These are phyloP conservation scores for Meghimatium bilineatum DNA, from an alignment of 2,888 invertebrate genomes.

Conservation along the genomic window DNA sequence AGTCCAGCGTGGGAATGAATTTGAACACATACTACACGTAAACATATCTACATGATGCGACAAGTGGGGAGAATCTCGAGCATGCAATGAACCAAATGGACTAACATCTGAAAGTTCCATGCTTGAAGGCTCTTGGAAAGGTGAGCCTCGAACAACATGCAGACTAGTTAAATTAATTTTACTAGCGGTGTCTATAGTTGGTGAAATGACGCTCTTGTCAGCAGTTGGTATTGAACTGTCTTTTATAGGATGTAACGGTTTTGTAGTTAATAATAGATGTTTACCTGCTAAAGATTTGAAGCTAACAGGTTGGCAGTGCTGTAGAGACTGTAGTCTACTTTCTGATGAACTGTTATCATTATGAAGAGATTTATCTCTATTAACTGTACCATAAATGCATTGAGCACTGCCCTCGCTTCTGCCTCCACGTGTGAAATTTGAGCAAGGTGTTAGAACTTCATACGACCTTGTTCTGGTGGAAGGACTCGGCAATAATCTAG, in stretches of 20 bases:
- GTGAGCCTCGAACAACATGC: background rate
- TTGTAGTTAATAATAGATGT: too few species aligned
- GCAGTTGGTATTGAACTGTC: background rate
- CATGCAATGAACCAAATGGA: background rate
- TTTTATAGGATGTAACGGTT: background rate
- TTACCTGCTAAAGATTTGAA: background rate
- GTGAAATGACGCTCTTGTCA: background rate
- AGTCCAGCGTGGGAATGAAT: background rate
- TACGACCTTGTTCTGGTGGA: background rate
- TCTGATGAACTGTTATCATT: background rate
- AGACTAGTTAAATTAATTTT: background rate
- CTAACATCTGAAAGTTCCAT: background rate
- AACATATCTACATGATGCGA: background rate
- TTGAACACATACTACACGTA: background rate
- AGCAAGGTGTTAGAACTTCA: slow-evolving; percentile 3
- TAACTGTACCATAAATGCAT: background rate
- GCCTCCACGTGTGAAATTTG: background rate
- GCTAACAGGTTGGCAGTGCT: background rate
- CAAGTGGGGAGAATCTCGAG: background rate
- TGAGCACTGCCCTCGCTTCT: background rate
- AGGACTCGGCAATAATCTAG: background rate
- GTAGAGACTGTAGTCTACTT: background rate
- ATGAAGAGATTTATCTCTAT: background rate
- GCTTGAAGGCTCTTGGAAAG: background rate
- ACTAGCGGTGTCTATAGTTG: background rate